Percentiles rank a stretch among this genome's conserved stretches.
phyloP scores from a whole-genome alignment of 2,113 vertebrate species.

The Eulemur rufifrons region DNA sequence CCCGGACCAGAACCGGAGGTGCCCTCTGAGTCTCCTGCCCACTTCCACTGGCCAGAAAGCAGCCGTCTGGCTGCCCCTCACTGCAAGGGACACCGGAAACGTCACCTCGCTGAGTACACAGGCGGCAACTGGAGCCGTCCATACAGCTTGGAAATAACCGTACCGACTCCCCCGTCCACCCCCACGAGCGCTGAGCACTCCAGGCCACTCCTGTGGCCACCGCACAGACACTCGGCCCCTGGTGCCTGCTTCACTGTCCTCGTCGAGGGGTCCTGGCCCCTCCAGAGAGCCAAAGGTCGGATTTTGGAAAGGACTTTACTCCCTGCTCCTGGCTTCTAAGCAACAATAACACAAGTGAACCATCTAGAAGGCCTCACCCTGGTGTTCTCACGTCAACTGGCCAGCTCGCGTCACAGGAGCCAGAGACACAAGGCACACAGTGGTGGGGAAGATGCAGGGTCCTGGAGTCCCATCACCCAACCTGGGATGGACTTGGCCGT shows the following conservation, averaged over 20 bases:
- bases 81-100: too few species aligned
- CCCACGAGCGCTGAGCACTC: background rate
- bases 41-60: background rate
- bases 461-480: accelerated
- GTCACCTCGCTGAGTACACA: background rate
- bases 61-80: background rate
- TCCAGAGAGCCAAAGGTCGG: background rate
- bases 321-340: background rate
- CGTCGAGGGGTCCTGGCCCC: accelerated
- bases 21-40: background rate
- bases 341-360: background rate
- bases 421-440: background rate
- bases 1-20: too few species aligned
- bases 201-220: accelerated
- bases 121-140: too few species aligned
- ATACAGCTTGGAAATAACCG: background rate
- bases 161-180: background rate
- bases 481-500: background rate
- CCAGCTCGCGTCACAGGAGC: background rate
- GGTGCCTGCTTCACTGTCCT: background rate
- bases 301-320: background rate
- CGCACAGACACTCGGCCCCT: accelerated
- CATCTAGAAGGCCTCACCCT: background rate
- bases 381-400: accelerated
- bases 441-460: too few species aligned